Conservation (phyloP, 2,113 vertebrate genomes). For the Urocitellus parryii region DNA sequence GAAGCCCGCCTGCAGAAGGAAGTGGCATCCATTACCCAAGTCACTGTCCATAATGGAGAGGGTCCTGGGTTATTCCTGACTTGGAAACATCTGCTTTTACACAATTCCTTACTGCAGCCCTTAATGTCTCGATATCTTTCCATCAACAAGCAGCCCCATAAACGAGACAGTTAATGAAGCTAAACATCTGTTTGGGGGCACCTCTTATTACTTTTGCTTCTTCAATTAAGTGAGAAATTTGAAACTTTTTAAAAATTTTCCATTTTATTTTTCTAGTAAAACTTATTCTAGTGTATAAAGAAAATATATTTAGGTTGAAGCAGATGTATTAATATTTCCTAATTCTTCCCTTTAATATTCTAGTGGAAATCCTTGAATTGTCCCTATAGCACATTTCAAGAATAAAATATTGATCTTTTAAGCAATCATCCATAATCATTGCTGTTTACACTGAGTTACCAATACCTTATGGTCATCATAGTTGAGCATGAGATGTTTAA, state of each 20-base stretch:
- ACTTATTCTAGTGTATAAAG: neutral
- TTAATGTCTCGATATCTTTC: neutral
- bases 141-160: neutral
- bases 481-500: neutral
- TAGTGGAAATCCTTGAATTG: neutral
- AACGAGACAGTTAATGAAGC: neutral
- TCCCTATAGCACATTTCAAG: neutral
- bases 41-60: neutral
- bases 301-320: neutral
- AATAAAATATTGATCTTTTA: neutral
- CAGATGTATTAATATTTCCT: fast-evolving
- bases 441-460: neutral
- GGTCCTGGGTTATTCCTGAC: neutral
- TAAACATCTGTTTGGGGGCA: neutral
- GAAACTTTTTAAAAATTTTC: neutral
- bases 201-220: neutral
- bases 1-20: slow-evolving; percentile 50
- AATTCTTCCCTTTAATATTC: neutral
- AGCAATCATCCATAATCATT: neutral
- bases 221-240: neutral
- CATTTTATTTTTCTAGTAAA: neutral
- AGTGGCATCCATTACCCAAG: neutral
- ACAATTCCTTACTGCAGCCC: neutral
- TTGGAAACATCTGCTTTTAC: slow-evolving; percentile 17
- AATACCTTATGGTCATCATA: neutral